Percentiles rank a stretch among this genome's conserved stretches.
phyloP scores from a whole-genome alignment of 1,140 invertebrate species.

The Venustaconcha ellipsiformis region DNA sequence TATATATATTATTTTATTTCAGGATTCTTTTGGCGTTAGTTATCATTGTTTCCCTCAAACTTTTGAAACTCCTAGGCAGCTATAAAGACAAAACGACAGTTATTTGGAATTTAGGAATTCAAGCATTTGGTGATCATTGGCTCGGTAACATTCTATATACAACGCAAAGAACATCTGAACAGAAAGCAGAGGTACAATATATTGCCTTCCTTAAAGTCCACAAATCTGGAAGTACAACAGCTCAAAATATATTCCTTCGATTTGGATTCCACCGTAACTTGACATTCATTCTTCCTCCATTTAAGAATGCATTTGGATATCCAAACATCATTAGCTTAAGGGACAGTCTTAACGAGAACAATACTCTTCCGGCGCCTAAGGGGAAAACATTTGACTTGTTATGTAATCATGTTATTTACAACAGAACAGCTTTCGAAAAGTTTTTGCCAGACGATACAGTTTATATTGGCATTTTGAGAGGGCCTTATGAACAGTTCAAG shows the following conservation, averaged over 20 bases:
- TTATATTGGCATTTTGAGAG: conserved; percentile 41
- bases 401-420: conserved; percentile 46
- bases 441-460: conserved; percentile 39
- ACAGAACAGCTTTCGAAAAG: conserved; percentile 18
- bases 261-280: conserved; percentile 71
- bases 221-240: conserved; percentile 71
- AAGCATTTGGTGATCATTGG: too few species aligned
- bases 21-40: too few species aligned
- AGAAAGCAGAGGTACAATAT: conserved; percentile 13
- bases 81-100: too few species aligned
- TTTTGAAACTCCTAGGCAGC: too few species aligned
- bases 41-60: too few species aligned
- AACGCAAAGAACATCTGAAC: too few species aligned
- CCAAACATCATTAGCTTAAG: conserved; percentile 34
- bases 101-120: too few species aligned
- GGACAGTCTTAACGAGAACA: conserved; percentile 8
- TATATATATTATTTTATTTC: too few species aligned
- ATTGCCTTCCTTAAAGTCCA: conserved; percentile 49
- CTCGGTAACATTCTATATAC: too few species aligned
- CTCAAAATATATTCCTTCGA: conserved; percentile 71
- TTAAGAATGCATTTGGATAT: conserved; percentile 12
- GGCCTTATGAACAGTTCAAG: conserved; percentile 39
- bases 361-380: conserved; percentile 22
- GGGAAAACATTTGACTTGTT: conserved; percentile 40
- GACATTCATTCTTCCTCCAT: conserved; percentile 67